These are phyloP conservation scores for Poecilia picta DNA, from an alignment of 2,797 vertebrate species.

Conservation along the genomic window DNA sequence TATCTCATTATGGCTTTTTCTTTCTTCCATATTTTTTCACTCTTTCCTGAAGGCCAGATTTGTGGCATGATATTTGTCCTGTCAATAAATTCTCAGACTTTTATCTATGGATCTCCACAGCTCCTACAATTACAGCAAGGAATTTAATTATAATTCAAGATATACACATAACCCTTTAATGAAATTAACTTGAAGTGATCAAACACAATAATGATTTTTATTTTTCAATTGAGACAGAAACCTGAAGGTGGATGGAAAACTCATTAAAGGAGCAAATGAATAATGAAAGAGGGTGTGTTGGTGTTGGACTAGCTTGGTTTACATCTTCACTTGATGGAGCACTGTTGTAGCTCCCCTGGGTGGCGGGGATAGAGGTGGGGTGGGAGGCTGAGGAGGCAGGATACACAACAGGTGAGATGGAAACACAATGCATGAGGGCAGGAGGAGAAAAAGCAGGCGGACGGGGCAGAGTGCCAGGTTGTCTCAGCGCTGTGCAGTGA, in stretches of 20 bases:
- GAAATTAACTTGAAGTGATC: slow-evolving; percentile 53
- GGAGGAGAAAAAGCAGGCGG: slow-evolving; percentile 42
- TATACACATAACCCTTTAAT: slow-evolving; percentile 7
- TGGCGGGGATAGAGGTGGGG: neutral
- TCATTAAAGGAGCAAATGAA: slow-evolving; percentile 82
- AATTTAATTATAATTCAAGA: neutral
- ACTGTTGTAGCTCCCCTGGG: slow-evolving; percentile 37
- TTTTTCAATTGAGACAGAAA: slow-evolving; percentile 59
- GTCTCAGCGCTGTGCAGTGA: slow-evolving; percentile 65
- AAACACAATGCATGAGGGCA: slow-evolving; percentile 48
- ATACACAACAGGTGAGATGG: slow-evolving; percentile 5
- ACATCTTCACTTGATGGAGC: slow-evolving; percentile 71
- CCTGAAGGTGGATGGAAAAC: slow-evolving; percentile 82
- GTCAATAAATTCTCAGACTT: neutral
- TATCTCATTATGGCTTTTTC: too few species aligned
- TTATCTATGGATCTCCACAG: neutral
- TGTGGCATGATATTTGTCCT: neutral
- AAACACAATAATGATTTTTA: slow-evolving; percentile 46
- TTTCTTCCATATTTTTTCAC: neutral
- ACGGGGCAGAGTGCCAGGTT: slow-evolving; percentile 58
- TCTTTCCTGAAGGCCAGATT: neutral
- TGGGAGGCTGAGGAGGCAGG: slow-evolving; percentile 27
- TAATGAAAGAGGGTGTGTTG: slow-evolving; percentile 78
- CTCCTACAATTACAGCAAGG: neutral
- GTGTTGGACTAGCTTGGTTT: slow-evolving; percentile 79